These are phyloP conservation scores for Sorex araneus DNA, from an alignment of 2,113 vertebrate species.

Conservation along the genomic window DNA sequence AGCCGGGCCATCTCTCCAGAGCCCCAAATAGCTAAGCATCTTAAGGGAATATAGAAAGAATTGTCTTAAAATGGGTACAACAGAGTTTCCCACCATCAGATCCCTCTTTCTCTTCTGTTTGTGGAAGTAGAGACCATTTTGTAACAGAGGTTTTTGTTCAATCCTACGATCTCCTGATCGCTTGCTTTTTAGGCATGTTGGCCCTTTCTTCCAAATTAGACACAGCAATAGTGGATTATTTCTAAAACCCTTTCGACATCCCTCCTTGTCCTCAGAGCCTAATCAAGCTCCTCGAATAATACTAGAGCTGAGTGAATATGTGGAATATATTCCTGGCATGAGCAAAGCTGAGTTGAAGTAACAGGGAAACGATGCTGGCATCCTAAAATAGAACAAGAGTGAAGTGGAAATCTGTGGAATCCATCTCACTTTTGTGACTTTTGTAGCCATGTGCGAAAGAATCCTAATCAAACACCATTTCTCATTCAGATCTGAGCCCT, in stretches of 20 bases:
- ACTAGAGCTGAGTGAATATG: not conserved
- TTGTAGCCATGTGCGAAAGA: not conserved
- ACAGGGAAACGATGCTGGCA: not conserved
- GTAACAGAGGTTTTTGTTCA: not conserved
- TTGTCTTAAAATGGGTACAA: not conserved
- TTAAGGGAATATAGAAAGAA: not conserved
- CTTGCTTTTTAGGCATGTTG: not conserved
- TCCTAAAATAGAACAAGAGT: not conserved
- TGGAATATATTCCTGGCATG: not conserved
- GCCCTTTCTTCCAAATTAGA: not conserved
- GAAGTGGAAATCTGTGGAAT: not conserved
- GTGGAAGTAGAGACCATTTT: not conserved
- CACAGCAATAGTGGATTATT: not conserved
- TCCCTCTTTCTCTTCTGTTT: not conserved
- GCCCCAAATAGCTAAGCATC: not conserved
- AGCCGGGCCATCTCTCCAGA: no score
- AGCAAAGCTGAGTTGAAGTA: not conserved
- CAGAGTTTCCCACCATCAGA: not conserved
- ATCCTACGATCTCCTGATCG: not conserved
- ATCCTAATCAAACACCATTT: not conserved
- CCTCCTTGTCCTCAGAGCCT: not conserved
- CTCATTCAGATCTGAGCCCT: not conserved
- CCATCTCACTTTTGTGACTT: not conserved
- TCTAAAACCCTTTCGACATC: not conserved
- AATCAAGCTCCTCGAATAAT: no score